Evolutionary conservation across 2,888 invertebrate genomes (phyloP).

Genomic region (Tetheella fluctuosa): DNA sequence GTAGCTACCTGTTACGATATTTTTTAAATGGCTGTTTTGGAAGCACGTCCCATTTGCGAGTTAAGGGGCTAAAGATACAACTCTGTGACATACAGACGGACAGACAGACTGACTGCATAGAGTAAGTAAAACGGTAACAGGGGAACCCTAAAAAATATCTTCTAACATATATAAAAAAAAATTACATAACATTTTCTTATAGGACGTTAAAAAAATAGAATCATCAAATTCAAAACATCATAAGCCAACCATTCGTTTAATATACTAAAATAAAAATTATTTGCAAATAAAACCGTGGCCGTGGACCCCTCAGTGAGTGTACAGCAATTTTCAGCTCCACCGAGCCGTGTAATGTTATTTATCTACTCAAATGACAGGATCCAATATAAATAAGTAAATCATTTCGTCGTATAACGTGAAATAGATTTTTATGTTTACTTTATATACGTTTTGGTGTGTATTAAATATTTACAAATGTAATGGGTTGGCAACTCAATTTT

Average conservation of each 20-base stretch:
- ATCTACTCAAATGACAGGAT: slow-evolving; percentile 71
- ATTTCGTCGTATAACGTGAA: neutral
- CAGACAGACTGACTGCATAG: no score
- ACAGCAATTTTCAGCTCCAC: slow-evolving; percentile 70
- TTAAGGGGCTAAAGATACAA: no score
- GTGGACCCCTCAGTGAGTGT: slow-evolving; percentile 14
- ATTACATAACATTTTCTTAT: no score
- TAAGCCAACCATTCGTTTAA: slow-evolving; percentile 9
- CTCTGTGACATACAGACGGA: no score
- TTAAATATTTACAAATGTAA: neutral
- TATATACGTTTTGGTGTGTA: neutral
- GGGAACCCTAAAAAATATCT: no score
- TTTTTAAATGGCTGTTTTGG: no score
- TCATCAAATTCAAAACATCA: neutral
- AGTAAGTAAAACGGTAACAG: no score
- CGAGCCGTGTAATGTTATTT: slow-evolving; percentile 72
- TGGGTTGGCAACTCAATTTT: neutral
- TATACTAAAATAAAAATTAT: slow-evolving; percentile 35
- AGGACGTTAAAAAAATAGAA: no score
- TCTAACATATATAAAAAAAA: no score
- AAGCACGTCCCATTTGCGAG: no score
- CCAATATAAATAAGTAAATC: slow-evolving; percentile 64
- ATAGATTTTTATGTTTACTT: slow-evolving; percentile 5
- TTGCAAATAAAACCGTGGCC: slow-evolving; percentile 36
- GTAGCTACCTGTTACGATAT: no score